Conservation (phyloP, 2,888 invertebrate species). For the Blomia tropicalis region DNA sequence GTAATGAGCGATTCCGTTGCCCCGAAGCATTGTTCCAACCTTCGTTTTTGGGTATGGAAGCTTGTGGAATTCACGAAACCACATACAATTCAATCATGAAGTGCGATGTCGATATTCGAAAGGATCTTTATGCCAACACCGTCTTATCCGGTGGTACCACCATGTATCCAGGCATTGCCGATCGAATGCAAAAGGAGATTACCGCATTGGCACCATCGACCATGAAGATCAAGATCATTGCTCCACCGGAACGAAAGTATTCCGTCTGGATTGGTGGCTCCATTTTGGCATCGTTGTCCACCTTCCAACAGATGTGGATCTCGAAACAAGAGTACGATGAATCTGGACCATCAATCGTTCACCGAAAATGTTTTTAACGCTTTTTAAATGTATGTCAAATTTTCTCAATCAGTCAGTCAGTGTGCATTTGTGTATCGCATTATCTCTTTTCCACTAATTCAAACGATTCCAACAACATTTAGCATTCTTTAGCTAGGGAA, state of each 20-base stretch:
- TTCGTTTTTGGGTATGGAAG: conserved; percentile 68
- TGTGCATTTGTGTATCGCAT: not conserved
- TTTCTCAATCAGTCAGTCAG: no score
- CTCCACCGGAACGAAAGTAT: conserved; percentile 66
- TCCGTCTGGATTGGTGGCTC: conserved; percentile 97
- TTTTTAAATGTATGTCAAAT: not conserved
- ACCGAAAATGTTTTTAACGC: conserved; percentile 83
- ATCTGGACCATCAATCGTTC: conserved; percentile 84
- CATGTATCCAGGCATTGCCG: conserved; percentile 93
- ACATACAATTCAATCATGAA: conserved; percentile 89
- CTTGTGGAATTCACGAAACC: conserved; percentile 73
- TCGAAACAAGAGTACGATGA: conserved; percentile 94
- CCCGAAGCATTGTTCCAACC: conserved; percentile 80
- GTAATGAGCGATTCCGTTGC: conserved; percentile 72
- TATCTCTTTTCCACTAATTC: not conserved
- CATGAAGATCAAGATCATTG: conserved; percentile 57
- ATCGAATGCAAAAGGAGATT: conserved; percentile 94
- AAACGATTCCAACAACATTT: not conserved
- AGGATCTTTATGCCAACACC: conserved; percentile 38
- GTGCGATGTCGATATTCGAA: conserved; percentile 77
- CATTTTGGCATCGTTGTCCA: conserved; percentile 75
- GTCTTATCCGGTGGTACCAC: conserved; percentile 75
- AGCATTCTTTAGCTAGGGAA: not conserved
- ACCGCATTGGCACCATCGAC: conserved; percentile 55
- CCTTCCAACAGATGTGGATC: conserved; percentile 89